These are phyloP conservation scores for Coracopsis vasa DNA, from an alignment of 2,113 vertebrate species.

Conservation along the genomic window DNA sequence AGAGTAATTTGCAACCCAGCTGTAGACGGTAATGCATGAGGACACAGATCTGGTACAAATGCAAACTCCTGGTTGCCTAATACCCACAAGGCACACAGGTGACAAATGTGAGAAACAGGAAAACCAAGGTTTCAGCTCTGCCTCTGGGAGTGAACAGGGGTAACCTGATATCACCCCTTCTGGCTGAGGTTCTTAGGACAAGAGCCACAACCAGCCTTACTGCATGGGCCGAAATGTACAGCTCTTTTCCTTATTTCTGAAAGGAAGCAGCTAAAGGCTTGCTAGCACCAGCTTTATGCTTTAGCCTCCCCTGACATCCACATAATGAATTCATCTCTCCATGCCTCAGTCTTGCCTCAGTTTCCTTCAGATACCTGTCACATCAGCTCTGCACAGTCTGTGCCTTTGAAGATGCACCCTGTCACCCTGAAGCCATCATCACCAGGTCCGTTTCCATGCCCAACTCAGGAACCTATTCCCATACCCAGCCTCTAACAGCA, in stretches of 20 bases:
- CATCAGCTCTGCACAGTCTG: background rate
- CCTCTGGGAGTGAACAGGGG: background rate
- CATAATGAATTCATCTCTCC: background rate
- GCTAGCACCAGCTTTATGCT: rapidly evolving
- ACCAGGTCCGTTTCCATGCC: rapidly evolving
- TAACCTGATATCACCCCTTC: background rate
- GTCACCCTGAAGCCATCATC: background rate
- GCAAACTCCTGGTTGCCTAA: background rate
- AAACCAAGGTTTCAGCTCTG: background rate
- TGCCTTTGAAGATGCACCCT: background rate
- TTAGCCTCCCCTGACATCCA: background rate
- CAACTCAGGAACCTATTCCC: background rate
- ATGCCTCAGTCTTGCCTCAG: background rate
- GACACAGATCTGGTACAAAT: background rate
- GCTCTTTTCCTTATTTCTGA: background rate
- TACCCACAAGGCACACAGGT: background rate
- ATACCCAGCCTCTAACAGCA: background rate
- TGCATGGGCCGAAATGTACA: background rate
- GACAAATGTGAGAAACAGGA: background rate
- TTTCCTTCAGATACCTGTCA: background rate
- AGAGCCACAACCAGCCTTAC: background rate
- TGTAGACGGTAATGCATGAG: background rate
- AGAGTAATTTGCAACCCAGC: background rate
- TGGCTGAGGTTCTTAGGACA: background rate
- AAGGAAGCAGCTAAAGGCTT: background rate